A percentile compares a stretch with the other conserved stretches of the same genome.
These are phyloP conservation scores for Standfussiana lucernea DNA, from an alignment of 2,888 invertebrate genomes.

Conservation along the genomic window DNA sequence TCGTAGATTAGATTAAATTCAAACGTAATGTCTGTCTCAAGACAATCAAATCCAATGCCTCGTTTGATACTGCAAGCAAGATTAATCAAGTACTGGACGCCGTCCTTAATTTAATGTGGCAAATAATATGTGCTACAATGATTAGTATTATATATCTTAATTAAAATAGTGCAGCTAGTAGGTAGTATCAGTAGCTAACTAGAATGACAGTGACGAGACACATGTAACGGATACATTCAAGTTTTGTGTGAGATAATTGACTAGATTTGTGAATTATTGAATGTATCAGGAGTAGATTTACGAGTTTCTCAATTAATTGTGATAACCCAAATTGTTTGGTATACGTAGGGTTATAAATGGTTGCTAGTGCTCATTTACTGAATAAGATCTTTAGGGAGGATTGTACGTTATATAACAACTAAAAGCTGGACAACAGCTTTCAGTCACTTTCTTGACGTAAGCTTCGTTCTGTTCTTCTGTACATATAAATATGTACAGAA, in stretches of 20 bases:
- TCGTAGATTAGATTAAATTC: constrained; percentile 67
- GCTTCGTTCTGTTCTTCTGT: too few species aligned
- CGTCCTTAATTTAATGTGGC: constrained; percentile 44
- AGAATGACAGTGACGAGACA: constrained; percentile 41
- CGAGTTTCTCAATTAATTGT: constrained; percentile 18
- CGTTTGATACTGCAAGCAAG: constrained; percentile 55
- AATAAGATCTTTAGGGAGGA: background rate
- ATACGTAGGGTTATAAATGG: background rate
- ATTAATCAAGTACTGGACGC: constrained; percentile 55
- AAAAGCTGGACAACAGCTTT: too few species aligned
- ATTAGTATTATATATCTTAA: constrained; percentile 36
- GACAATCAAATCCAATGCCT: constrained; percentile 67
- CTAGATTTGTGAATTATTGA: constrained; percentile 17
- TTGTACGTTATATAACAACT: background rate
- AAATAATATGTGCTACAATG: constrained; percentile 46
- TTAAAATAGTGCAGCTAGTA: constrained; percentile 20
- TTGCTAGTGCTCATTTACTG: background rate
- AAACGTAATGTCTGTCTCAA: constrained; percentile 62
- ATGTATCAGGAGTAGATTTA: constrained; percentile 26
- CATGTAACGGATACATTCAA: constrained; percentile 25
- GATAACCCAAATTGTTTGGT: constrained; percentile 15
- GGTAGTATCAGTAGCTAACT: constrained; percentile 9
- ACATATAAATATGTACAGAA: too few species aligned
- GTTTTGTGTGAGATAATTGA: constrained; percentile 38
- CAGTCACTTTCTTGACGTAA: background rate